Percentiles rank a stretch among this genome's conserved stretches.
These are phyloP conservation scores for Eptatretus burgeri DNA, from an alignment of 2,113 vertebrate species.

Conservation along the genomic window DNA sequence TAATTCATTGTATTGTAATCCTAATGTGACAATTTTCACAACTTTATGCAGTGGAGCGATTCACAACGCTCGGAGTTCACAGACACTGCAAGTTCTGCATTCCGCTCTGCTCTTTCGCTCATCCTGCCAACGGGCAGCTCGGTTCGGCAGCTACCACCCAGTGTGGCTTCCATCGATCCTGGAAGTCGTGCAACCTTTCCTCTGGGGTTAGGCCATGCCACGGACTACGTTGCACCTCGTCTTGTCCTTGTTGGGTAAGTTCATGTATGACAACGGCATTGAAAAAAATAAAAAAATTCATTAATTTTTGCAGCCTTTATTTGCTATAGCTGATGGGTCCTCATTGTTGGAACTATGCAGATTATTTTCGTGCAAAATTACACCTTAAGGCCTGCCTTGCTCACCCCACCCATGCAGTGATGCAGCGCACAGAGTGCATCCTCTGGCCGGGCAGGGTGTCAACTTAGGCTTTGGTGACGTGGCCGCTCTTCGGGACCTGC, in stretches of 20 bases:
- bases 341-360: background rate
- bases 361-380: background rate
- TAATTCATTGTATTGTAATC: no score
- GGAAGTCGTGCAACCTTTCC: slow-evolving; percentile 50
- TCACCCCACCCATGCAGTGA: slow-evolving; percentile 25
- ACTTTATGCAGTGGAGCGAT: slow-evolving; percentile 51
- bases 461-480: slow-evolving; percentile 91
- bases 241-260: slow-evolving; percentile 63
- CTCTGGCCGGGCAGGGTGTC: slow-evolving; percentile 72
- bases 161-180: slow-evolving; percentile 36
- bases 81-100: slow-evolving; percentile 34
- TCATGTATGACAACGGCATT: background rate
- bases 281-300: background rate
- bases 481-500: slow-evolving; percentile 31
- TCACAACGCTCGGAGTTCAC: slow-evolving; percentile 55
- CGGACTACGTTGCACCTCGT: slow-evolving; percentile 51
- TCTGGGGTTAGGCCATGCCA: slow-evolving; percentile 55
- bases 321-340: background rate
- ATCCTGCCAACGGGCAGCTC: slow-evolving; percentile 41
- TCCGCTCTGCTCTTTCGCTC: slow-evolving; percentile 28
- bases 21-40: no score
- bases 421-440: slow-evolving; percentile 81
- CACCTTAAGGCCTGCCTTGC: background rate
- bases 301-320: background rate
- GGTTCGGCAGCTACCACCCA: slow-evolving; percentile 63